A percentile compares a stretch with the other conserved stretches of the same genome.
These are phyloP conservation scores for Echinometra lucunter DNA, from an alignment of 53 echinoderm and acorn worm genomes.

Conservation along the genomic window DNA sequence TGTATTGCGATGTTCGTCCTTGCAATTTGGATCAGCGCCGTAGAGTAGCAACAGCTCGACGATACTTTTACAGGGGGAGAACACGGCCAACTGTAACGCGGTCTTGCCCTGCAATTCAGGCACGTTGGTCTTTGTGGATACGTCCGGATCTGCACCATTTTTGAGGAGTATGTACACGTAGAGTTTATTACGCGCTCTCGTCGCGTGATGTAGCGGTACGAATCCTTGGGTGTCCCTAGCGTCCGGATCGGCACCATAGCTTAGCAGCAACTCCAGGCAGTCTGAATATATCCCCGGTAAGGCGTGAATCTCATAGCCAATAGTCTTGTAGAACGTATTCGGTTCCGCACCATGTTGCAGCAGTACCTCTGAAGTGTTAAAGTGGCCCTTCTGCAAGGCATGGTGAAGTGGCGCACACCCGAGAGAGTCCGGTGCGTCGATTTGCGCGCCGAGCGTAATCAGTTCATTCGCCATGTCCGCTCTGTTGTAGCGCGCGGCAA, in stretches of 20 bases:
- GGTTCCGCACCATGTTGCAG: slow-evolving; percentile 87
- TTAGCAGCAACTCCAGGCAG: slow-evolving; percentile 82
- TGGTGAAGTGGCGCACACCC: slow-evolving; percentile 84
- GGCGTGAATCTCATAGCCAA: slow-evolving; percentile 89
- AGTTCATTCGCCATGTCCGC: slow-evolving; percentile 66
- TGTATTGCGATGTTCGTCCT: slow-evolving; percentile 83
- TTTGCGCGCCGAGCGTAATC: slow-evolving; percentile 73
- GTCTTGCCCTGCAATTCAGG: slow-evolving; percentile 69
- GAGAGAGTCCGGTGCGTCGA: slow-evolving; percentile 75
- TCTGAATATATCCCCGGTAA: slow-evolving; percentile 78
- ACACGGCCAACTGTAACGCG: slow-evolving; percentile 80
- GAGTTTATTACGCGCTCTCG: slow-evolving; percentile 77
- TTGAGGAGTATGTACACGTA: slow-evolving; percentile 83
- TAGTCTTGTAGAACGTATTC: slow-evolving; percentile 80
- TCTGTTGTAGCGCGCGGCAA: slow-evolving; percentile 79
- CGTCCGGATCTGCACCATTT: slow-evolving; percentile 78
- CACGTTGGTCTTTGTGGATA: slow-evolving; percentile 44
- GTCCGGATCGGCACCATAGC: slow-evolving; percentile 90
- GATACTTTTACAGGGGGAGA: slow-evolving; percentile 72
- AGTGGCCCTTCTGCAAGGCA: slow-evolving; percentile 88
- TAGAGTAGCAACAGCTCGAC: slow-evolving; percentile 75
- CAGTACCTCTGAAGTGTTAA: slow-evolving; percentile 77
- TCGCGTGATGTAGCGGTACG: slow-evolving; percentile 83
- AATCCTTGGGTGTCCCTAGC: slow-evolving; percentile 78
- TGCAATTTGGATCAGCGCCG: slow-evolving; percentile 85